Evolutionary conservation across 2,888 invertebrate species (phyloP).

Genomic region (Dinocampus coccinellae): DNA sequence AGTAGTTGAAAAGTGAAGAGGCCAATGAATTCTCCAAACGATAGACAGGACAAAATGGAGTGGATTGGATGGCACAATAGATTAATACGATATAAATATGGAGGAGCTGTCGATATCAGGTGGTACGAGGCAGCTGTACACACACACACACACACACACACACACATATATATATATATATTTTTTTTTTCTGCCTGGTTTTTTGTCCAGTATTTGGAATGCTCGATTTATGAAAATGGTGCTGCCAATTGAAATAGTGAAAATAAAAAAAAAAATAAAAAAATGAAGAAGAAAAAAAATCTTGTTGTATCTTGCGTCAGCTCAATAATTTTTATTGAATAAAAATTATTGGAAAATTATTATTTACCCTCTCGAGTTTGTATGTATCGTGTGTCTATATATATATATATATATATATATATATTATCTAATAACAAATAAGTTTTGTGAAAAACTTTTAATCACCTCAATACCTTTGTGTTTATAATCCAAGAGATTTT

Average conservation of each 20-base stretch:
- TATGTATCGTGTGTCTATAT: no score
- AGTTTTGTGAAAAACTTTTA: conserved; percentile 41
- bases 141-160: no score
- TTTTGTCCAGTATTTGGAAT: background rate
- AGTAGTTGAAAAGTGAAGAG: background rate
- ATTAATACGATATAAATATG: conserved; percentile 36
- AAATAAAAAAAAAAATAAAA: conserved; percentile 7
- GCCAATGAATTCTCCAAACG: conserved; percentile 25
- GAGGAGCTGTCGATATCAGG: conserved; percentile 28
- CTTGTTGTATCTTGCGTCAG: background rate
- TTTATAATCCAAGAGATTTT: background rate
- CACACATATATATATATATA: background rate
- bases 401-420: conserved; percentile 21
- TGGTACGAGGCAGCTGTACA: conserved; percentile 3
- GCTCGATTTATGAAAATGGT: background rate
- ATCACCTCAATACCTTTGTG: conserved; percentile 29
- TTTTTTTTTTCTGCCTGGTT: background rate
- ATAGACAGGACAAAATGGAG: conserved; percentile 1
- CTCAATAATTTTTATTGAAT: conserved; percentile 12
- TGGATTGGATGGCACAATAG: conserved; percentile 18
- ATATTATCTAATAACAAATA: conserved; percentile 39
- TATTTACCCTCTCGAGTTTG: background rate
- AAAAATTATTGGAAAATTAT: conserved; percentile 27
- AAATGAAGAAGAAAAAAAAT: background rate
- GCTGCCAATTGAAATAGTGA: conserved; percentile 14